Conservation (phyloP, 2,888 invertebrate species). For the Congeria kusceri region DNA sequence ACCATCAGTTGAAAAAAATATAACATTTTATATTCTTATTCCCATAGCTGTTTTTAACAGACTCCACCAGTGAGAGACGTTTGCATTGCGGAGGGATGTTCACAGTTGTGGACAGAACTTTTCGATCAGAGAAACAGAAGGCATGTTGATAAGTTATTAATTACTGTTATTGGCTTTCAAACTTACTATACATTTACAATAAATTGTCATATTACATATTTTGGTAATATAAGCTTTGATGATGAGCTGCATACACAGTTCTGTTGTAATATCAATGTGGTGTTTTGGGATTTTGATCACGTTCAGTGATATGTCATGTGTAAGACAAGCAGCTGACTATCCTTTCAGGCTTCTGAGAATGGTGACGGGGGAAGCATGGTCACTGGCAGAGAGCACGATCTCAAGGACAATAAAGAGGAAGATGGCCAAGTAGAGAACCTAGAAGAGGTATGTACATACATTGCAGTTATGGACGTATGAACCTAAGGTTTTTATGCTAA, state of each 20-base stretch:
- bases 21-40: constrained; percentile 5
- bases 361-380: constrained; percentile 23
- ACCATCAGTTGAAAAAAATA: constrained; percentile 8
- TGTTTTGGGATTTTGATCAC: constrained; percentile 15
- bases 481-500: too few relatives aligned
- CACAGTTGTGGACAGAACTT: constrained; percentile 14
- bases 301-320: constrained; percentile 9
- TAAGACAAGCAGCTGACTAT: constrained; percentile 24
- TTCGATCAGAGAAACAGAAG: constrained; percentile 8
- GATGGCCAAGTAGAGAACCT: constrained; percentile 13
- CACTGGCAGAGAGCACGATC: constrained; percentile 16
- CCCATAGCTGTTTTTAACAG: constrained; percentile 12
- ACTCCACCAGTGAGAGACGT: constrained; percentile 16
- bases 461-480: too few relatives aligned
- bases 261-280: too few relatives aligned
- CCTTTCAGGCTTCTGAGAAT: constrained; percentile 6
- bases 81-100: constrained; percentile 13
- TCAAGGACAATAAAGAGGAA: constrained; percentile 14
- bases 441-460: constrained; percentile 22
- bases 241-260: too few relatives aligned
- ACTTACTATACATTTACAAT: constrained; percentile 14
- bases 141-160: constrained; percentile 16
- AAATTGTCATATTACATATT: constrained; percentile 15
- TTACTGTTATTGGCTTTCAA: constrained; percentile 5
- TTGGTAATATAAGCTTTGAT: constrained; percentile 1